Percentiles rank a stretch among this genome's conserved stretches.
Conservation (phyloP, 2,888 invertebrate species). For the Ophion ventricosus region DNA sequence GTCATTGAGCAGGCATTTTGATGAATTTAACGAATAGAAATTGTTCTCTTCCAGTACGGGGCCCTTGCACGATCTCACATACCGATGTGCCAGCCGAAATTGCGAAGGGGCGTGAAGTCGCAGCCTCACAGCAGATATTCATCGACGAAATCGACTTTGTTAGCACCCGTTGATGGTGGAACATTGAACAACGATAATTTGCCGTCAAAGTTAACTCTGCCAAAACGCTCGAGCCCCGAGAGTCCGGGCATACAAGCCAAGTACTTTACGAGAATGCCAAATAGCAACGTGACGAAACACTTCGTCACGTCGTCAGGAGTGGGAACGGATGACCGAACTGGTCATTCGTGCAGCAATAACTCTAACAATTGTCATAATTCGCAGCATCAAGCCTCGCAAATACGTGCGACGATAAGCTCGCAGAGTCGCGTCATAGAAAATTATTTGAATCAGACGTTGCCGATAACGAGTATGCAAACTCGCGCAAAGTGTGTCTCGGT, state of each 20-base stretch:
- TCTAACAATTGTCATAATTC: conserved; percentile 31
- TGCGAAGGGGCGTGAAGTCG: conserved; percentile 66
- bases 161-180: conserved; percentile 8
- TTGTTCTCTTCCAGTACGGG: conserved; percentile 67
- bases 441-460: conserved; percentile 77
- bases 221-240: conserved; percentile 71
- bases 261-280: conserved; percentile 71
- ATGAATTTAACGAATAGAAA: background rate
- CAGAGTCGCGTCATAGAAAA: conserved; percentile 75
- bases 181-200: conserved; percentile 52
- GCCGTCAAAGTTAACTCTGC: conserved; percentile 57
- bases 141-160: conserved; percentile 40
- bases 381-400: conserved; percentile 30
- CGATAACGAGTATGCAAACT: conserved; percentile 51
- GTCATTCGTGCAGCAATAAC: conserved; percentile 32
- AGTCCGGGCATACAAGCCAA: conserved; percentile 69
- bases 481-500: conserved; percentile 48
- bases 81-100: conserved; percentile 67
- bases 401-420: conserved; percentile 51
- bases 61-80: conserved; percentile 61
- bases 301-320: conserved; percentile 63
- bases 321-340: conserved; percentile 23
- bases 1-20: background rate
- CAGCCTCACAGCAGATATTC: conserved; percentile 64
- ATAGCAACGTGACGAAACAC: conserved; percentile 72